phyloP scores from a whole-genome alignment of 2,797 vertebrate species.

The Varecia variegata region DNA sequence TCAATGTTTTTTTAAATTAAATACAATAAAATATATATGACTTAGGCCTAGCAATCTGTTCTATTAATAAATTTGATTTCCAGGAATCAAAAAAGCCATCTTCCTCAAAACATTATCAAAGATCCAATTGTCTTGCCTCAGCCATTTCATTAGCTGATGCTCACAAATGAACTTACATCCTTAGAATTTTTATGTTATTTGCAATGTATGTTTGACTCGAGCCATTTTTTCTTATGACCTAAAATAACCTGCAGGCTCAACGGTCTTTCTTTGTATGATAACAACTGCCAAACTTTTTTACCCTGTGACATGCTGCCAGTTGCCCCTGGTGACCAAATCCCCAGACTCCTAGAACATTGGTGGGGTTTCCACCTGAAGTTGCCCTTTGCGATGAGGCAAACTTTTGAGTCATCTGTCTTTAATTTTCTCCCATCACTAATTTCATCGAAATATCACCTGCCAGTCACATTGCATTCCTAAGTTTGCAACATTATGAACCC shows the following conservation, averaged over 20 bases:
- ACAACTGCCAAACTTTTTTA: neutral
- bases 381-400: neutral
- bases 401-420: neutral
- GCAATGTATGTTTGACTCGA: neutral
- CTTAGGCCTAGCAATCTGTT: neutral
- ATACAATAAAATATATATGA: neutral
- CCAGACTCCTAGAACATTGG: neutral
- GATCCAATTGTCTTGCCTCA: neutral
- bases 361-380: neutral
- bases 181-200: neutral
- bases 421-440: neutral
- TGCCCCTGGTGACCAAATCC: neutral
- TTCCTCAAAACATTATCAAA: neutral
- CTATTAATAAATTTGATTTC: neutral
- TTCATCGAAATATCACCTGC: neutral
- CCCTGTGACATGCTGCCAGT: neutral
- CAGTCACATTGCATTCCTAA: neutral
- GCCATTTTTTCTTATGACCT: neutral
- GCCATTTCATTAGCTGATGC: neutral
- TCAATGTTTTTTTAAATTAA: neutral
- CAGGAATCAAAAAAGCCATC: neutral
- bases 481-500: neutral
- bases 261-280: neutral
- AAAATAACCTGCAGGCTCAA: neutral
- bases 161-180: neutral